These are phyloP conservation scores for Acrossocheilus fasciatus DNA, from an alignment of 2,797 vertebrate species.

Conservation along the genomic window DNA sequence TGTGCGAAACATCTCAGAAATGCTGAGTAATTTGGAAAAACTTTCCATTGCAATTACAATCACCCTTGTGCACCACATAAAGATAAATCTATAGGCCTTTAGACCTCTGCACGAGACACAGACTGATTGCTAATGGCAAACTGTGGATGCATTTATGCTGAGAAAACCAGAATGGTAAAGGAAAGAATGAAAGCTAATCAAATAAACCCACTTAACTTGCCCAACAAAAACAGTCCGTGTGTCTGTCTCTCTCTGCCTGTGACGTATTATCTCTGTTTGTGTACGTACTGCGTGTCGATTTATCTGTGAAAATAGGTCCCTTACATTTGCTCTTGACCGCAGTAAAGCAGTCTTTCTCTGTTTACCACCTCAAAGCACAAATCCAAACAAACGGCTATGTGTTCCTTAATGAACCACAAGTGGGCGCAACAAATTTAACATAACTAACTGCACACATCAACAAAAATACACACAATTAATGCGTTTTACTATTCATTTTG, in stretches of 20 bases:
- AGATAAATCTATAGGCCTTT: conserved; percentile 5
- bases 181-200: conserved; percentile 48
- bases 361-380: conserved; percentile 30
- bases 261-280: background rate
- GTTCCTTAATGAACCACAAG: conserved; percentile 42
- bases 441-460: background rate
- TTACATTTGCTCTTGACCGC: conserved; percentile 10
- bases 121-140: conserved; percentile 30
- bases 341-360: conserved; percentile 11
- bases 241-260: conserved; percentile 20
- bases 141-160: conserved; percentile 14
- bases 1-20: background rate
- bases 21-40: conserved; percentile 13
- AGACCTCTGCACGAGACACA: background rate
- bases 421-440: conserved; percentile 7
- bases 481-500: background rate
- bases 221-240: background rate
- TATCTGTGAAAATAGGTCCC: conserved; percentile 19
- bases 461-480: background rate
- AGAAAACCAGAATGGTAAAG: conserved; percentile 30
- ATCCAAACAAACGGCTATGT: conserved; percentile 18
- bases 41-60: conserved; percentile 18
- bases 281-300: background rate
- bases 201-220: conserved; percentile 18
- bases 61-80: background rate